phyloP scores from a whole-genome alignment of 1,140 invertebrate genomes.

The Hestina assimilis region DNA sequence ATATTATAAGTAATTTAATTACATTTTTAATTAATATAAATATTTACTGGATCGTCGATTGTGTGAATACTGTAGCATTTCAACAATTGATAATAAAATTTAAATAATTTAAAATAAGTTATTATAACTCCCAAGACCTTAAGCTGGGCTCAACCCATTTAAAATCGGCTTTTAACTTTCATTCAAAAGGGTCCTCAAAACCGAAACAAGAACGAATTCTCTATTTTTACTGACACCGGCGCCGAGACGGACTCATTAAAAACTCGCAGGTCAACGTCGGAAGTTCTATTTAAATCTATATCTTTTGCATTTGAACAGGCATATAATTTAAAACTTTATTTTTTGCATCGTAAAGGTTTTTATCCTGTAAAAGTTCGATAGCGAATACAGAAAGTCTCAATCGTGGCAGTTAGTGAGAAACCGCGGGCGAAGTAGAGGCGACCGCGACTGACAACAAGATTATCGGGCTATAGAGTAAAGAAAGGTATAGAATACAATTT shows the following conservation, averaged over 20 bases:
- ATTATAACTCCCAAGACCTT: not conserved
- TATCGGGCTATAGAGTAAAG: constrained; percentile 40
- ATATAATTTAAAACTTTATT: constrained; percentile 5
- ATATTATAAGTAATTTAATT: no score
- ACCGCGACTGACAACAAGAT: constrained; percentile 47
- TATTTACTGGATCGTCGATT: no score
- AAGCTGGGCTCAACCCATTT: not conserved
- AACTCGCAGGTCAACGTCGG: constrained; percentile 21
- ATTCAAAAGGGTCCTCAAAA: constrained; percentile 4
- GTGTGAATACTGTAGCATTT: no score
- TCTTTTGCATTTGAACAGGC: constrained; percentile 4
- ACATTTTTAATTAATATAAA: no score
- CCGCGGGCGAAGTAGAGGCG: constrained; percentile 24
- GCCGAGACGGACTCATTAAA: constrained; percentile 26
- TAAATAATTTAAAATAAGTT: no score
- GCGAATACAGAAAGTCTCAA: constrained; percentile 21
- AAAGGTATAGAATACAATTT: constrained; percentile 32
- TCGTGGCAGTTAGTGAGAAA: constrained; percentile 32
- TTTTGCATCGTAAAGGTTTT: not conserved
- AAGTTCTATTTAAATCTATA: constrained; percentile 21
- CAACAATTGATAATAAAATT: no score
- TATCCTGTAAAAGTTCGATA: not conserved
- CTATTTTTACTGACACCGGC: constrained; percentile 19
- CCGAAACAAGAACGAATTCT: constrained; percentile 10
- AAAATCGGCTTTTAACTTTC: constrained; percentile 3